phyloP scores from a whole-genome alignment of 2,113 vertebrate species.

The Nibea albiflora region DNA sequence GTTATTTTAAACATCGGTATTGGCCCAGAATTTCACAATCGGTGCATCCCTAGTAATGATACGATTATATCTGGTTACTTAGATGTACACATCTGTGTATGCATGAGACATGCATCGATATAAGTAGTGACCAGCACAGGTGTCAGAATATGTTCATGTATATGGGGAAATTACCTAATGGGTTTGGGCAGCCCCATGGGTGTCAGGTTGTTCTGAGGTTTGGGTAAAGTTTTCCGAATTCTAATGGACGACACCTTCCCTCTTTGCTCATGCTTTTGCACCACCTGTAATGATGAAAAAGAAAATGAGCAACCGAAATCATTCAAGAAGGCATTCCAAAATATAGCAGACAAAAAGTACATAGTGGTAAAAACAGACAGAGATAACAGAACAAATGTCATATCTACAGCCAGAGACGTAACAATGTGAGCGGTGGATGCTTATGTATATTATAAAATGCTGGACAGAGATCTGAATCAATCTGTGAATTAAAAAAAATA shows the following conservation, averaged over 20 bases:
- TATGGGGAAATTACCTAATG: slow-evolving; percentile 80
- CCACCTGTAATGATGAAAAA: slow-evolving; percentile 50
- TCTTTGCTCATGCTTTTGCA: slow-evolving; percentile 69
- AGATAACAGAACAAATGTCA: not conserved
- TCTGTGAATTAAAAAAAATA: not conserved
- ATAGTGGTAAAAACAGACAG: not conserved
- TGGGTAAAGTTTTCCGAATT: slow-evolving; percentile 87
- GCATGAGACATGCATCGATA: too few relatives aligned
- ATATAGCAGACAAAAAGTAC: not conserved
- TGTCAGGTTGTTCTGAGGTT: slow-evolving; percentile 88
- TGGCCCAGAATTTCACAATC: too few relatives aligned
- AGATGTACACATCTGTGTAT: too few relatives aligned
- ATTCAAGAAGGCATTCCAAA: not conserved
- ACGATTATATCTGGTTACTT: too few relatives aligned
- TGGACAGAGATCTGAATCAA: not conserved
- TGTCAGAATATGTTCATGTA: not conserved
- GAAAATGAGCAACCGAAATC: not conserved
- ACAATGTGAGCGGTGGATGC: not conserved
- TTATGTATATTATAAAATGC: not conserved
- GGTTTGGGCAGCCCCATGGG: slow-evolving; percentile 92
- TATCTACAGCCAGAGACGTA: not conserved
- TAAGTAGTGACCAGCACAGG: too few relatives aligned
- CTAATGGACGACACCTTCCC: slow-evolving; percentile 90
- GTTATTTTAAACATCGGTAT: too few relatives aligned
- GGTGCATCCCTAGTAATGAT: too few relatives aligned